Base-by-base conservation (phyloP, 2,888 invertebrate genomes). In the Keiferia lycopersicella region DNA sequence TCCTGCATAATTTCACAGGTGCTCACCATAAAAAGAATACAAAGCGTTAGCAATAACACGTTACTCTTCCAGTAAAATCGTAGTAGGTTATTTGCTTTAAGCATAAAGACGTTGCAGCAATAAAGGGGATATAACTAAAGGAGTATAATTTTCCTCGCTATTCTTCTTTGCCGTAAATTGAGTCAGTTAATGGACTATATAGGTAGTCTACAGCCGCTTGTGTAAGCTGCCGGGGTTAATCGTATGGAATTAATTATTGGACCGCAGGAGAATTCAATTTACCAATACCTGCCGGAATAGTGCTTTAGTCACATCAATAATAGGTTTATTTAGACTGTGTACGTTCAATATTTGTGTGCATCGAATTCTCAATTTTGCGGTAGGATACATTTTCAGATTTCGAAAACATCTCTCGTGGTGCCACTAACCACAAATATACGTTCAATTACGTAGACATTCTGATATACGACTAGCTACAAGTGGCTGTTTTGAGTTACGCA, bases 161-260 rank as follows among this genome's bases (percentile, higher is more conserved):
- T 34, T 18, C 56, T 26, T 56, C 34, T 56, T 22, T 4, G 22
- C 56, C n/a, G 34, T 56, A 16, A 53, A 56, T 26, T 16, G 56
- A 56, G 56, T 26, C 56, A 26, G 30, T 56, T 56, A 56, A 56
- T 56, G 56, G 56, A 56, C 56, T 56, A 56, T 53, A 53, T 11
- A 11, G 10, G 18, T 48, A 53, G 22, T 53, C 20, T 53, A 53
- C 11, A 53, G 51, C 22, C 22, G 51, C 30, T 56, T 56, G 56
- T 56, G 34, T 56, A 56, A 56, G 56, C 51, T 20, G 56, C n/a
- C 56, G 30, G 56, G 34, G 56, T 56, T 56, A 56, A 56, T 56
- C 56, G 56, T 34, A 56, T 56, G 56, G 56, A 56, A 56, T 56
- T 56, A 56, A 56, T 56, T 56, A 56, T 30, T 56, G 56, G 26